Conservation (phyloP, 2,888 invertebrate genomes). For the Scaptomyza caliginosa region DNA sequence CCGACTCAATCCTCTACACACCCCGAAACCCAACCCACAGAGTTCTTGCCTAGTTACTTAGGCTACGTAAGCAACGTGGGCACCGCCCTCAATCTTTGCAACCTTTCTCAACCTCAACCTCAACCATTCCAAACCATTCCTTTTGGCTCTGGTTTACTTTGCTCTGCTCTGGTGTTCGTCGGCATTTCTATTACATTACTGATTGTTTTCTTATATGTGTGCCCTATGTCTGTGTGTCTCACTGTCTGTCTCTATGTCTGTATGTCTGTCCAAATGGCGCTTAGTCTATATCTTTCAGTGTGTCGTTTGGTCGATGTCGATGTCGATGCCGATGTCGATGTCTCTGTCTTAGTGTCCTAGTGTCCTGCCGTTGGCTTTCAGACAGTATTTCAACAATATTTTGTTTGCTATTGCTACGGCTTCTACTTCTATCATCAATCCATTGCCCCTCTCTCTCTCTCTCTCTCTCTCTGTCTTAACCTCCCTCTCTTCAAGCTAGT, state of each 20-base stretch:
- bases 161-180: slow-evolving; percentile 22
- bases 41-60: slow-evolving; percentile 12
- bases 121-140: neutral
- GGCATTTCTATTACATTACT: slow-evolving; percentile 75
- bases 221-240: neutral
- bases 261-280: slow-evolving; percentile 20
- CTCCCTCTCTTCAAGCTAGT: neutral
- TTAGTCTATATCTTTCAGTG: slow-evolving; percentile 18
- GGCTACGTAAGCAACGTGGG: slow-evolving; percentile 15
- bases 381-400: slow-evolving; percentile 67
- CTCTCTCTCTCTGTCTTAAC: neutral
- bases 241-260: neutral
- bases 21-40: neutral
- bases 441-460: slow-evolving; percentile 25
- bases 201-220: slow-evolving; percentile 71
- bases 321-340: slow-evolving; percentile 5
- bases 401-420: slow-evolving; percentile 61
- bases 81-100: neutral
- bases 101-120: too few species aligned
- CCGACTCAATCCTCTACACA: slow-evolving; percentile 17
- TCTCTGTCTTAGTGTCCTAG: slow-evolving; percentile 12
- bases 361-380: slow-evolving; percentile 59
- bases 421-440: slow-evolving; percentile 64
- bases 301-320: slow-evolving; percentile 4
- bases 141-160: slow-evolving; percentile 6